Percentiles rank a stretch among this genome's conserved stretches.
Conservation (phyloP, 2,113 vertebrate genomes). For the Prunella himalayana region DNA sequence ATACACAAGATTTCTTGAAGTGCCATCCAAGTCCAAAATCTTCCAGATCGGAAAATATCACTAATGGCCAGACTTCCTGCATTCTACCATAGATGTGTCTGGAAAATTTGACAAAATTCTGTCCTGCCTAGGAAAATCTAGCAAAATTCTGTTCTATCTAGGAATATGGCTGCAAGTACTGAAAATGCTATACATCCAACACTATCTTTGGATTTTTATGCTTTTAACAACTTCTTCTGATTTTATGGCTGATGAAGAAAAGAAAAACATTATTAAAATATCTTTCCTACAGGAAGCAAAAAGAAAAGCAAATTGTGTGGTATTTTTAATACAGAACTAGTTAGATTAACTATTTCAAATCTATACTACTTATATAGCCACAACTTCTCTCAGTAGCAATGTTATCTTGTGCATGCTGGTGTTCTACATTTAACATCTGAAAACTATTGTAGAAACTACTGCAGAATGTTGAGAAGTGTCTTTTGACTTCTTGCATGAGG, state of each 20-base stretch:
- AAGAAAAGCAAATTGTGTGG: neutral
- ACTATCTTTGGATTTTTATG: neutral
- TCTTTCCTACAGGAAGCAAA: neutral
- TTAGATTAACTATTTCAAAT: neutral
- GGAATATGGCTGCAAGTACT: neutral
- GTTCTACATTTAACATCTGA: neutral
- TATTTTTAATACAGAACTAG: neutral
- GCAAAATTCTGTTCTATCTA: neutral
- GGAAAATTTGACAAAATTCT: neutral
- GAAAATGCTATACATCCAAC: neutral
- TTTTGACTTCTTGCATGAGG: neutral
- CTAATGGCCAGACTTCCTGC: neutral
- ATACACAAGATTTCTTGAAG: neutral
- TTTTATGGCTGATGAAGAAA: neutral
- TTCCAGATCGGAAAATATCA: neutral
- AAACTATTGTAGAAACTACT: neutral
- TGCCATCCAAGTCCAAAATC: neutral
- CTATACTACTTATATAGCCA: neutral
- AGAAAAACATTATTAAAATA: neutral
- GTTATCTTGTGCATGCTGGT: neutral
- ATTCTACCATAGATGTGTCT: neutral
- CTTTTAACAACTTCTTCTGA: neutral
- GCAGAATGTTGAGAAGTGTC: neutral
- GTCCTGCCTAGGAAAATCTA: neutral
- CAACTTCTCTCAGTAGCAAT: neutral